Evolutionary conservation across 2,797 vertebrate genomes (phyloP).

Genomic region (Potorous gilbertii): DNA sequence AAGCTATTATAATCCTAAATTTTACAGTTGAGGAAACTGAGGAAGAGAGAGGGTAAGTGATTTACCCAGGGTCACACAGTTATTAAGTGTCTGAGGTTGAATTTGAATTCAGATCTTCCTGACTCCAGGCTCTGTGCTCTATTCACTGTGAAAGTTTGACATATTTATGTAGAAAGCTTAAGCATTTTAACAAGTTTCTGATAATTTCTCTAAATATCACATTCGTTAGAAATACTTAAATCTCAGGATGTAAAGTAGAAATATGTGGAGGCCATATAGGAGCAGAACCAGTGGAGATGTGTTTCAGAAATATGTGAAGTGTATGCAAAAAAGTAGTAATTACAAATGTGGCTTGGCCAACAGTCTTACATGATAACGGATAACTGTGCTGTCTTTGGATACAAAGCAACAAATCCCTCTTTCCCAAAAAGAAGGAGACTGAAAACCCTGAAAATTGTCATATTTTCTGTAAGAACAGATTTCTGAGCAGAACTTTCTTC

Average conservation of each 20-base stretch:
- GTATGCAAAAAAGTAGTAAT: neutral
- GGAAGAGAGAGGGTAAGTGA: neutral
- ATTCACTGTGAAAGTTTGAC: neutral
- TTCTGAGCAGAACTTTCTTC: constrained; percentile 21
- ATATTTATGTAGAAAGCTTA: neutral
- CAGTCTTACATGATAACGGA: neutral
- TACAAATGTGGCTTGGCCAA: neutral
- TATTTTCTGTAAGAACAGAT: neutral
- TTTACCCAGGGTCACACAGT: neutral
- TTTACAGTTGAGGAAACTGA: neutral
- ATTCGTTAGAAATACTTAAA: neutral
- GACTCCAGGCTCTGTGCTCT: neutral
- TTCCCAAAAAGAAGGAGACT: neutral
- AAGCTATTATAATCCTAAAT: neutral
- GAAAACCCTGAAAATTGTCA: neutral
- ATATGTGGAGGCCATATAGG: neutral
- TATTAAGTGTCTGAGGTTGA: neutral
- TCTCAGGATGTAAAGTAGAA: neutral
- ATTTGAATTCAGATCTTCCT: neutral
- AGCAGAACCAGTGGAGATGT: neutral
- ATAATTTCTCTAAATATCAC: neutral
- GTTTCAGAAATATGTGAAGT: neutral
- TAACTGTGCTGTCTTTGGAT: neutral
- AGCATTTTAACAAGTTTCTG: neutral
- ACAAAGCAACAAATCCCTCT: neutral